Base-by-base conservation (phyloP, 1,140 invertebrate genomes). In the Teleogryllus occipitalis region DNA sequence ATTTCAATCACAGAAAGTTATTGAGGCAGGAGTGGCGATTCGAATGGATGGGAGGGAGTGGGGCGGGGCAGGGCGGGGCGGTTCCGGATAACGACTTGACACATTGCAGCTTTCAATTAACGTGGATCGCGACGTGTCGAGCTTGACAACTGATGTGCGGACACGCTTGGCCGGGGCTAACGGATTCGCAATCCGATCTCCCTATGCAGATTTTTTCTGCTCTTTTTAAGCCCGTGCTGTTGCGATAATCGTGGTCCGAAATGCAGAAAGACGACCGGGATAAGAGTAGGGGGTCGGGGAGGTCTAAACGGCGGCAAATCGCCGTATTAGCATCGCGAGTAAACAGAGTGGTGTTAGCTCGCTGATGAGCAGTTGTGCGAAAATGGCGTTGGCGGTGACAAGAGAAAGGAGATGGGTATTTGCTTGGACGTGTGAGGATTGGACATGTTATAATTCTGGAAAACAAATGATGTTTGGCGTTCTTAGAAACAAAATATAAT, bases 41-140 rank as follows among this genome's bases (percentile, higher is more conserved):
- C 27, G 27, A 39, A 39, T 39, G 27, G 54, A 65, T 65, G 54
- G 54, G 54, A 39, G 54, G 54, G 18, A 65, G 7, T 65, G 54
- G 54, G 10, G 54, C 54, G 18, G 54, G 54, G 54, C 10, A 3
- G 49, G 8, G 49, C n/a, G 49, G 10, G 54, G 54, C 10, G 18
- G 54, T 65, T 65, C 54, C 54, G 54, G 54, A 65, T 65, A 65
- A 65, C 54, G 54, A 65, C 54, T 65, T 65, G 54, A 65, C 54
- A 65, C 18, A 18, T 65, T 65, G 18, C 54, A 18, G 54, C 10
- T 65, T 65, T 65, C 54, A 65, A 65, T 65, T 65, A 65, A 65
- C 18, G 54, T 65, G 10, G 54, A 18, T 65, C 18, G 10, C 54
- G 54, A 65, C 18, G 54, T 65, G 54, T 65, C 54, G 18, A 65